A percentile compares a stretch with the other conserved stretches of the same genome.
Conservation (phyloP, 2,888 invertebrate species). For the Cryptocephalus moraei region DNA sequence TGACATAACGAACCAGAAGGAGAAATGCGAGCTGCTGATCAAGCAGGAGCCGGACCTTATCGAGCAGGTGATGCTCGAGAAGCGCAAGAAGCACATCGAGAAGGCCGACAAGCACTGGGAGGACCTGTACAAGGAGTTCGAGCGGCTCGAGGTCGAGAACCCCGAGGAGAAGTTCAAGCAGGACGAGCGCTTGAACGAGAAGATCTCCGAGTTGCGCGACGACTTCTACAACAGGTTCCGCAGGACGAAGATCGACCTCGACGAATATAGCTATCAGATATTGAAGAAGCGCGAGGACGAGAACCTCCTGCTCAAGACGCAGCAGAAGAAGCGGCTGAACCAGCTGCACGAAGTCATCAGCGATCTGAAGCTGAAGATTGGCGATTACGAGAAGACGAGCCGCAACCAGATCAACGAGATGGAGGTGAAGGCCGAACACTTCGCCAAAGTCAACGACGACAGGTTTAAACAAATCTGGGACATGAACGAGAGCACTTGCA, state of each 20-base stretch:
- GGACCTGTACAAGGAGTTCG: conserved; percentile 53
- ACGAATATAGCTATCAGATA: conserved; percentile 82
- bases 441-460: too few relatives aligned
- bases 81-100: too few relatives aligned
- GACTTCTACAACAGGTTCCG: conserved; percentile 65
- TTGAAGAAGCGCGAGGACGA: conserved; percentile 82
- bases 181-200: conserved; percentile 44
- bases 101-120: too few relatives aligned
- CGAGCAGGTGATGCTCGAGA: conserved; percentile 54
- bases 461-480: conserved; percentile 53
- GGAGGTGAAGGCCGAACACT: too few relatives aligned
- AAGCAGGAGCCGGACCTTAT: conserved; percentile 63
- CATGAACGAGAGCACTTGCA: conserved; percentile 46
- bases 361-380: conserved; percentile 51
- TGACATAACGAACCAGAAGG: conserved; percentile 59
- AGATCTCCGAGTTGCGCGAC: conserved; percentile 51
- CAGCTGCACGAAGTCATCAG: conserved; percentile 67
- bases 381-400: too few relatives aligned
- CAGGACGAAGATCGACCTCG: conserved; percentile 57
- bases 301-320: conserved; percentile 66
- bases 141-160: conserved; percentile 52
- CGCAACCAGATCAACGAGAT: too few relatives aligned
- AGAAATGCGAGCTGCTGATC: conserved; percentile 55
- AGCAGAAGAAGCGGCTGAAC: conserved; percentile 67
- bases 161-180: conserved; percentile 50